Base-by-base conservation (phyloP, 2,888 invertebrate species). In the Azorinus chamasolen region DNA sequence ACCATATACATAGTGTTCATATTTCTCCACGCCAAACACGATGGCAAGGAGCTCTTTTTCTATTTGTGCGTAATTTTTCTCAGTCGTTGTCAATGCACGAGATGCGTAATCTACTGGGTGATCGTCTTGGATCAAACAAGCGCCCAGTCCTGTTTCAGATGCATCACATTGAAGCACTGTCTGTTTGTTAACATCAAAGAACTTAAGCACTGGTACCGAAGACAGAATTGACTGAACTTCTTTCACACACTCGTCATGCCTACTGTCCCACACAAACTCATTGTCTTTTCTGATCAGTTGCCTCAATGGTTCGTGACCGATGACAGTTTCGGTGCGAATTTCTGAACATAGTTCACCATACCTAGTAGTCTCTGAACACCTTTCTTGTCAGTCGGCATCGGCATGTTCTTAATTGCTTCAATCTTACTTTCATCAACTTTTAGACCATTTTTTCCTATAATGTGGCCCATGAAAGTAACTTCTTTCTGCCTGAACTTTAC, bases 261-360 rank as follows among this genome's bases (percentile, higher is more conserved):
- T 20, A 16, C 25, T n/a, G n/a, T 68, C 64, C 71, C 77, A 77
- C 22, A 54, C 27, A 50, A 61, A 72, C 22, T 51, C 37, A 25
- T 22, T 43, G 22, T 77, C 57, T 41, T 68, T 68, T 5, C n/a
- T n/a, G n/a, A 68, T 25, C 14, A 76, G 27, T 22, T 18, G 37
- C 58, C 72, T 55, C 48, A 77, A 45, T 14, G 77, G 77, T 14
- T 25, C 64, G 53, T 64, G 12, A 63, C n/a, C 22, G 63, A 48
- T 16, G 68, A 54, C 55, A 77, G 12, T 24, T 64, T 62, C 41
- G 59, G 64, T n/a, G 55, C 20, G 22, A 63, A 72, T 32, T 63
- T 72, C 27, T 12, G 14, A 22, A 77, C 8, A 45, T 77, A 72
- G 2, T 48, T 62, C 1, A 77, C 57, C 27, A 68, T 46, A 14